phyloP scores from a whole-genome alignment of 2,888 invertebrate species.

The Cordilura impudica region DNA sequence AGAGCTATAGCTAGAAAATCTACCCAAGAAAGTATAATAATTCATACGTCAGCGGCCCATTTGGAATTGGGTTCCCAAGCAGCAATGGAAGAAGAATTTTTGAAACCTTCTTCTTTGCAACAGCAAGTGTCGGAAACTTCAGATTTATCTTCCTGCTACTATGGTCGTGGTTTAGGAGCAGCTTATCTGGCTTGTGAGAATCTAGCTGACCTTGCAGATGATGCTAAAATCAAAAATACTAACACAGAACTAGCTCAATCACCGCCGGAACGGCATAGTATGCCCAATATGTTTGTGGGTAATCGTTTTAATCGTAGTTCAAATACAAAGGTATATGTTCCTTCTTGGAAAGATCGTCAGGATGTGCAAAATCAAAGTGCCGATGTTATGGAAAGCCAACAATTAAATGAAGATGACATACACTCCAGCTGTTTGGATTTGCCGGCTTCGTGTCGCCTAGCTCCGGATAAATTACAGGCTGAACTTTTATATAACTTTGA shows the following conservation, averaged over 20 bases:
- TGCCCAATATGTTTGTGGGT: constrained; percentile 82
- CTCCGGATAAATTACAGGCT: constrained; percentile 80
- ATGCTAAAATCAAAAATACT: constrained; percentile 79
- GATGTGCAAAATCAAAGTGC: constrained; percentile 72
- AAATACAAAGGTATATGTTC: constrained; percentile 80
- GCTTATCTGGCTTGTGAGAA: constrained; percentile 84
- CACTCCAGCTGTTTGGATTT: constrained; percentile 81
- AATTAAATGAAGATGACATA: constrained; percentile 70
- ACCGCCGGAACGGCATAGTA: constrained; percentile 81
- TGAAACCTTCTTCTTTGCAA: constrained; percentile 52
- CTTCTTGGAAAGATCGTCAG: constrained; percentile 77
- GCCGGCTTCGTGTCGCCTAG: constrained; percentile 77
- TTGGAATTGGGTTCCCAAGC: constrained; percentile 73
- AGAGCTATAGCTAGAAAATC: constrained; percentile 72
- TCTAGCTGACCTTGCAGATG: constrained; percentile 82
- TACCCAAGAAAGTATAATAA: constrained; percentile 73
- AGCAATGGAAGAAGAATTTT: neutral
- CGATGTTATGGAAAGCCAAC: constrained; percentile 64
- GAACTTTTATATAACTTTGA: constrained; percentile 80
- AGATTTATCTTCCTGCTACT: constrained; percentile 80
- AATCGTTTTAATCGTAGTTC: constrained; percentile 80
- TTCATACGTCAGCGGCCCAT: constrained; percentile 79
- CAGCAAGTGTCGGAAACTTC: constrained; percentile 82
- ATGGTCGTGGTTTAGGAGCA: constrained; percentile 78
- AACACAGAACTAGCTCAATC: constrained; percentile 62